Percentiles rank a stretch among this genome's conserved stretches.
These are phyloP conservation scores for Anadara kagoshimensis DNA, from an alignment of 1,140 invertebrate genomes.

Conservation along the genomic window DNA sequence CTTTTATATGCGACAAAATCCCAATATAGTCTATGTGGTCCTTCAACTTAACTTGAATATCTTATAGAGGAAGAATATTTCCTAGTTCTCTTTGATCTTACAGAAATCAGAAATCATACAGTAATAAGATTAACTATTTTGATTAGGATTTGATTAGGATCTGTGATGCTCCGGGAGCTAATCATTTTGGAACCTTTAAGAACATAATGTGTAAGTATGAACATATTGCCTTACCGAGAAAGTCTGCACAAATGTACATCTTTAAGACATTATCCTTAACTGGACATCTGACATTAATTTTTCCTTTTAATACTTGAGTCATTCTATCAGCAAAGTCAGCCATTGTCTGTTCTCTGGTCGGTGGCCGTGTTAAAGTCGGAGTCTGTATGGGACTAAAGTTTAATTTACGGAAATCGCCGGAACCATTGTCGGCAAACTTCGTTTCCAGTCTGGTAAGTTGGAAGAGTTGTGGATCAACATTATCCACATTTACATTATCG, in stretches of 20 bases:
- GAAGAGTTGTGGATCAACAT: constrained; percentile 20
- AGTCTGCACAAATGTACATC: constrained; percentile 63
- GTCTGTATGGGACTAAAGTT: constrained; percentile 60
- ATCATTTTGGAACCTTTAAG: too few species aligned
- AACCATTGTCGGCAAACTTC: background rate
- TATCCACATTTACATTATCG: background rate
- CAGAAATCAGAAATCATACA: too few species aligned
- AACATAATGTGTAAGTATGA: background rate
- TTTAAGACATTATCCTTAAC: constrained; percentile 50
- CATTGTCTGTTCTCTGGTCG: constrained; percentile 55
- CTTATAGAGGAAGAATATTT: too few species aligned
- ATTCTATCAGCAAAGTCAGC: constrained; percentile 45
- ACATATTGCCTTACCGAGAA: constrained; percentile 54
- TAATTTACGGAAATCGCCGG: constrained; percentile 41
- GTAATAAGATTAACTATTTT: too few species aligned
- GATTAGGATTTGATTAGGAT: too few species aligned
- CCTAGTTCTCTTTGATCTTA: too few species aligned
- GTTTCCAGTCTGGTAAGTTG: constrained; percentile 27
- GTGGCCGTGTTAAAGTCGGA: constrained; percentile 57
- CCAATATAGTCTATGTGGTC: background rate
- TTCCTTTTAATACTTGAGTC: constrained; percentile 55
- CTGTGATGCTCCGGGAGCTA: too few species aligned
- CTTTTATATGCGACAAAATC: background rate
- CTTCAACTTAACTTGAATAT: too few species aligned
- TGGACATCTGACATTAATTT: constrained; percentile 57